Percentiles rank a stretch among this genome's conserved stretches.
phyloP scores from a whole-genome alignment of 2,797 vertebrate species.

The Otolemur crassicaudatus region DNA sequence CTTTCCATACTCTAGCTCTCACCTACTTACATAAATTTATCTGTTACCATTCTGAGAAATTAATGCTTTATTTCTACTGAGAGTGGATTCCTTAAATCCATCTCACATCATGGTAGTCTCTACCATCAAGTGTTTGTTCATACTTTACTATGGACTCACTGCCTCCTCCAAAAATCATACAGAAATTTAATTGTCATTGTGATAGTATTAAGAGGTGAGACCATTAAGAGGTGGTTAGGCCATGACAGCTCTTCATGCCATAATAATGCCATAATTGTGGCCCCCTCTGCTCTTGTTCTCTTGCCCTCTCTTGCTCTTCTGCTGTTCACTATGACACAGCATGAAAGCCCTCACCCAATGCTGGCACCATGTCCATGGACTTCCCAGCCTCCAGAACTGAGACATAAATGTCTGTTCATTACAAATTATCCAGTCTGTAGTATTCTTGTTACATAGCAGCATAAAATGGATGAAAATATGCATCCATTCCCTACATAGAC shows the following conservation, averaged over 20 bases:
- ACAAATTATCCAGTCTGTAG: neutral
- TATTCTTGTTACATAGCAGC: neutral
- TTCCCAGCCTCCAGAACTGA: neutral
- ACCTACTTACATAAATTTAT: conserved; percentile 44
- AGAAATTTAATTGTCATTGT: neutral
- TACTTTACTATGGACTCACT: neutral
- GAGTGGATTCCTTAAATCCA: neutral
- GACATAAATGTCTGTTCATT: neutral
- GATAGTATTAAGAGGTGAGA: neutral
- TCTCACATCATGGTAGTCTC: neutral
- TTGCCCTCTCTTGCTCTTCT: neutral
- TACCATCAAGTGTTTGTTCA: neutral
- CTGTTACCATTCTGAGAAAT: conserved; percentile 44
- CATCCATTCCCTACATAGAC: neutral
- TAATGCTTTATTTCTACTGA: conserved; percentile 25
- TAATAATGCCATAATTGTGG: neutral
- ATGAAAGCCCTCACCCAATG: neutral
- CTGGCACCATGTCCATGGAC: neutral
- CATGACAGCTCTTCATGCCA: neutral
- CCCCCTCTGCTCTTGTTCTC: neutral
- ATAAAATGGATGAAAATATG: neutral
- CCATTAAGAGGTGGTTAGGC: neutral
- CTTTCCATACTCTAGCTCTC: conserved; percentile 35
- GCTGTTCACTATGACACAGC: neutral
- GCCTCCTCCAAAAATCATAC: neutral